Conservation (phyloP, 2,113 vertebrate species). For the Spheniscus mendiculus region DNA sequence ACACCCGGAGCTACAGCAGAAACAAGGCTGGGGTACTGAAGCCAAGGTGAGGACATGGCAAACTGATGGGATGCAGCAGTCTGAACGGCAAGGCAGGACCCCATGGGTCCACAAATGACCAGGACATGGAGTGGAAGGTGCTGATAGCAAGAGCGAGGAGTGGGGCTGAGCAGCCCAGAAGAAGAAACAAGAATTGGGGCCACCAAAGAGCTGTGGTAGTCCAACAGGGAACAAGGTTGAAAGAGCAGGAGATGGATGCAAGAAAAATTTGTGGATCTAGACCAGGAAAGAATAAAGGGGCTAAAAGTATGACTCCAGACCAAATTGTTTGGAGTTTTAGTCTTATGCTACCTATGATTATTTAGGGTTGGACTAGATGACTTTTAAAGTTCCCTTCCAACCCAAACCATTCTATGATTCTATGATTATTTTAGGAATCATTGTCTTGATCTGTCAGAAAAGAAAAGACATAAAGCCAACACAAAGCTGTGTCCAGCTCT, state of each 20-base stretch:
- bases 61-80: neutral
- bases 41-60: neutral
- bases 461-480: too few relatives aligned
- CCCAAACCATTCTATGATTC: neutral
- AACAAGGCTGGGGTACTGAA: neutral
- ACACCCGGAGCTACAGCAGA: neutral
- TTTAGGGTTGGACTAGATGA: neutral
- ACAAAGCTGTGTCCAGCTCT: too few relatives aligned
- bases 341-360: neutral
- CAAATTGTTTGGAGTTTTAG: neutral
- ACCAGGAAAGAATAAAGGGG: neutral
- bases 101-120: fast-evolving
- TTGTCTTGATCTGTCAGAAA: neutral
- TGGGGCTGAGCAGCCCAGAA: neutral
- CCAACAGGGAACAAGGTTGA: neutral
- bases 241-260: neutral
- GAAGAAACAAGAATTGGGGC: neutral
- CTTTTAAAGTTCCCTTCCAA: neutral
- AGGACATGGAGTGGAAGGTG: neutral
- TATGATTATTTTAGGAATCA: neutral
- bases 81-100: neutral
- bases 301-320: neutral
- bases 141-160: neutral
- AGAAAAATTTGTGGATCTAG: neutral
- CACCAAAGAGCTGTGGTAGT: neutral